Base-by-base conservation (phyloP, 2,113 vertebrate genomes). In the Microcebus murinus region DNA sequence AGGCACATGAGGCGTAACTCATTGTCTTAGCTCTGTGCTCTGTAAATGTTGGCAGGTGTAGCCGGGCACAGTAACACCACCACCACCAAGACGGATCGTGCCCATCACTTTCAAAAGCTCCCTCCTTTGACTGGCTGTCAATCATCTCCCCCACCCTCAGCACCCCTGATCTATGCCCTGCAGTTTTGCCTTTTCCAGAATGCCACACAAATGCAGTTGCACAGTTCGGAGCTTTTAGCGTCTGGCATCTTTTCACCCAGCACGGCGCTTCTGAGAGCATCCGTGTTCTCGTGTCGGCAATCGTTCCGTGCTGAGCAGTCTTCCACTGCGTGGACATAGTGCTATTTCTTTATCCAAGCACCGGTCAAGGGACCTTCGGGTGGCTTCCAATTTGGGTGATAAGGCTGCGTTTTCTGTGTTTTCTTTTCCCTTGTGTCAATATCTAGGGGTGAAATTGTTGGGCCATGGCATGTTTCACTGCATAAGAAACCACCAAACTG, bases 1-100 rank as follows among this genome's bases (percentile, higher is more conserved):
- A 29, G 4, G 27, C 21, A 13, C n/a, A 1, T 1, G 2, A 0
- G 6, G 14, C 10, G 8, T 45, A 39, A 55, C 17, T 36, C 12
- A 13, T 17, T 18, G n/a, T 25, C 15, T 18, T 1, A 7, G 45
- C n/a, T 13, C 6, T 20, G 9, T n/a, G 29, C 57, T 20, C 76
- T 11, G 0, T 14, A 10, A 20, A 20, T 31, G 50, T 4, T 21
- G 61, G n/a, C 61, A n/a, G 9, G 65, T 0, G 34, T 4, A 21
- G 59, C 45, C 86, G 12, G 50, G 4, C 91, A 29, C 11, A 0
- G n/a, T 4, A 20, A 17, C 29, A 57, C 18, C 59, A 42, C 55
- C 52, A 20, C 9, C 0, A 17, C 34, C 70, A 27, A 25, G 39
- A 42, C 12, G 42, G 39, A 42, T 6, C 39, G 27, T 27, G 42